Evolutionary conservation across 1,140 invertebrate species (phyloP).

Genomic region (Galleria mellonella): DNA sequence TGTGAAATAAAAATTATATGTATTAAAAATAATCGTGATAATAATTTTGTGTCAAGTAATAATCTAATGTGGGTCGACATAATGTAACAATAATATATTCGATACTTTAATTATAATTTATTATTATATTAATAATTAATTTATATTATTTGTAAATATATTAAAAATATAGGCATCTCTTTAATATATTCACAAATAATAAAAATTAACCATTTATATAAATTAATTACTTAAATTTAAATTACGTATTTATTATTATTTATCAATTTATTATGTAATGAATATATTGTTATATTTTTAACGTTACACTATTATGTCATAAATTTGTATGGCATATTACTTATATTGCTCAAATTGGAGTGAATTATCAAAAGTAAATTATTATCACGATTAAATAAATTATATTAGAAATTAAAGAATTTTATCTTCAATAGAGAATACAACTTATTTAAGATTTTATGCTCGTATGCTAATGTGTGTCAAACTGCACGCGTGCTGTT

Average conservation of each 20-base stretch:
- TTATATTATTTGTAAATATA: constrained; percentile 9
- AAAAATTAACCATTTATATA: too few relatives aligned
- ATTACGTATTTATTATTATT: too few relatives aligned
- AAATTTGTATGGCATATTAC: too few relatives aligned
- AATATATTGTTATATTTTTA: too few relatives aligned
- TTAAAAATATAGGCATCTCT: too few relatives aligned
- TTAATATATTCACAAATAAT: too few relatives aligned
- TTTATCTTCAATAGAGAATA: constrained; percentile 49
- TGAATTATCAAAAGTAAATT: constrained; percentile 24
- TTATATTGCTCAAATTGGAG: constrained; percentile 48
- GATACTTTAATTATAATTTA: not conserved
- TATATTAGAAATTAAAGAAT: constrained; percentile 43
- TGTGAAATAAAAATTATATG: constrained; percentile 52
- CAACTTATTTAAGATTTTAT: constrained; percentile 37
- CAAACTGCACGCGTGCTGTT: constrained; percentile 58
- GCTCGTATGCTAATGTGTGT: constrained; percentile 54
- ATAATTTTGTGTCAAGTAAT: constrained; percentile 18
- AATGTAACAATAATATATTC: not conserved
- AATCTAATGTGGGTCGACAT: too few relatives aligned
- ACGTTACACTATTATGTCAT: too few relatives aligned
- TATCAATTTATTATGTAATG: too few relatives aligned
- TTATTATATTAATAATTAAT: not conserved
- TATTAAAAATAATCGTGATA: constrained; percentile 39
- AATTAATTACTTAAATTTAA: too few relatives aligned
- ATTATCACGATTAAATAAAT: constrained; percentile 38